These are phyloP conservation scores for Mastomys natalensis DNA, from an alignment of 2,113 vertebrate genomes.

Conservation along the genomic window DNA sequence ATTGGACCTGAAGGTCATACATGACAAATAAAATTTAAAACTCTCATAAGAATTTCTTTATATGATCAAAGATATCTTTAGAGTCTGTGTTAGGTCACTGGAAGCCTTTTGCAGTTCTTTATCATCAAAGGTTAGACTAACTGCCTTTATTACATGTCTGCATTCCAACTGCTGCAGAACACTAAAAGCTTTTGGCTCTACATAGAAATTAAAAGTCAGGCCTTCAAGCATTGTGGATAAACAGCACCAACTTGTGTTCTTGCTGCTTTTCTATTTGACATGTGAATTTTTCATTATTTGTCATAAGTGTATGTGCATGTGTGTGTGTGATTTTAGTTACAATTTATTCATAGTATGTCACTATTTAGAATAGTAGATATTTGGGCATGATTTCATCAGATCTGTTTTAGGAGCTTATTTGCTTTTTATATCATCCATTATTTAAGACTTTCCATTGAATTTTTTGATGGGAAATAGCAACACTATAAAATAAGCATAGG, in stretches of 20 bases:
- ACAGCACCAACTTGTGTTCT: background rate
- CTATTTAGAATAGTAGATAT: background rate
- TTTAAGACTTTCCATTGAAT: background rate
- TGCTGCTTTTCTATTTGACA: background rate
- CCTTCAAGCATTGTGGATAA: background rate
- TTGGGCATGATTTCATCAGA: background rate
- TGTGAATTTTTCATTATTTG: background rate
- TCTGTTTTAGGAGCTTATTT: slow-evolving; percentile 15
- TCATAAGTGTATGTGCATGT: background rate
- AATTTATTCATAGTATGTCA: background rate
- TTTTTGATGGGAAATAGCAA: background rate
- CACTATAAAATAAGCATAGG: slow-evolving; percentile 9
- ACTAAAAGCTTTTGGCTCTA: background rate
- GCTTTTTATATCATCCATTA: slow-evolving; percentile 31
- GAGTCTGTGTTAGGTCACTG: background rate
- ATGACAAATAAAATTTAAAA: background rate
- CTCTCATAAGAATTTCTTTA: background rate
- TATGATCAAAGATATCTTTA: background rate
- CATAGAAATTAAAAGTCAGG: background rate
- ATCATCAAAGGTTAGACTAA: background rate
- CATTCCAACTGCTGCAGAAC: background rate
- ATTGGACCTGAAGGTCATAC: background rate
- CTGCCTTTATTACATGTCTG: background rate
- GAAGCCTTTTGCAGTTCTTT: background rate
- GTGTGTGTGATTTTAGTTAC: background rate